Percentiles rank a stretch among this genome's conserved stretches.
These are phyloP conservation scores for Gonatopus flavifemur DNA, from an alignment of 1,140 invertebrate species.

Conservation along the genomic window DNA sequence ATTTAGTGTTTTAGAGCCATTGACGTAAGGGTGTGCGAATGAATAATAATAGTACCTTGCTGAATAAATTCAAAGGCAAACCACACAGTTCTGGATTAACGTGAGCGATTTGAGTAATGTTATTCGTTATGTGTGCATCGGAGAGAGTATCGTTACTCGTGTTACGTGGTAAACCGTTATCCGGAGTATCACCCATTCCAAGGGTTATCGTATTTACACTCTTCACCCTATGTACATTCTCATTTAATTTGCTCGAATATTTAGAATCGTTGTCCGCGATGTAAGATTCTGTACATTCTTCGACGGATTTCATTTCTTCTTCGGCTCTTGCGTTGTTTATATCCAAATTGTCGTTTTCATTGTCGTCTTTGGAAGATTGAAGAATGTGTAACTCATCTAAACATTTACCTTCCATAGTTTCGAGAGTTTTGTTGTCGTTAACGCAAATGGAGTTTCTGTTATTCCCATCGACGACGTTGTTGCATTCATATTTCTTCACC, in stretches of 20 bases:
- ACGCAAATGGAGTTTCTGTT: slow-evolving; percentile 36
- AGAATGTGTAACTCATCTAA: slow-evolving; percentile 33
- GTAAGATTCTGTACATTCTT: slow-evolving; percentile 36
- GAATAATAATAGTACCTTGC: slow-evolving; percentile 63
- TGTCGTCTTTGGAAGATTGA: slow-evolving; percentile 32
- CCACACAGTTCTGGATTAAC: slow-evolving; percentile 77
- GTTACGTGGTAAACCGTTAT: slow-evolving; percentile 62
- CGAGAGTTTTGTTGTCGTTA: slow-evolving; percentile 50
- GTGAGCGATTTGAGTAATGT: slow-evolving; percentile 61
- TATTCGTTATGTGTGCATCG: slow-evolving; percentile 58
- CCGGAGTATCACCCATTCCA: slow-evolving; percentile 49
- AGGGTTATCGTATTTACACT: slow-evolving; percentile 50
- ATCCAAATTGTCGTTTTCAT: slow-evolving; percentile 30
- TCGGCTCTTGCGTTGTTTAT: too few relatives aligned
- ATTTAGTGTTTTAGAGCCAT: too few relatives aligned
- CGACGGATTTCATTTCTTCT: slow-evolving; percentile 35
- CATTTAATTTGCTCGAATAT: slow-evolving; percentile 28
- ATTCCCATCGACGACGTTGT: too few relatives aligned
- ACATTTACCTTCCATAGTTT: slow-evolving; percentile 53
- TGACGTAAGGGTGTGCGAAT: neutral
- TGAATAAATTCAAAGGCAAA: slow-evolving; percentile 86
- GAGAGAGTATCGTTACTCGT: slow-evolving; percentile 65
- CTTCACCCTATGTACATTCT: slow-evolving; percentile 48
- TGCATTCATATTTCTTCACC: slow-evolving; percentile 1
- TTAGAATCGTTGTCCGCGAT: slow-evolving; percentile 26